Conservation (phyloP, 2,113 vertebrate species). For the Triplophysa dalaica region DNA sequence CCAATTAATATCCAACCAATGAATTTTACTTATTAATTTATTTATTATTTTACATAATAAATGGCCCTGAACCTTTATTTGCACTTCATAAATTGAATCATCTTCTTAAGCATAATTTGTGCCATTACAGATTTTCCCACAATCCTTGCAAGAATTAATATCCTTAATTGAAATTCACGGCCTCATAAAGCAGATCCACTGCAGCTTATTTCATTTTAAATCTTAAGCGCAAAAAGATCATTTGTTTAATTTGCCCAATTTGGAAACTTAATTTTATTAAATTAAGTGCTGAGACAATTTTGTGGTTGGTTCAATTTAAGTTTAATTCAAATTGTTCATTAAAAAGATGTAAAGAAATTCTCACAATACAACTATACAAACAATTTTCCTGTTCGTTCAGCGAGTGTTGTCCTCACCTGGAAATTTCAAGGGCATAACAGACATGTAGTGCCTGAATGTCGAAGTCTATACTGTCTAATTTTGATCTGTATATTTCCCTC, state of each 20-base stretch:
- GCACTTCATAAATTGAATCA: background rate
- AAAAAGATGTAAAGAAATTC: no score
- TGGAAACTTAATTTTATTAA: no score
- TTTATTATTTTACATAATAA: background rate
- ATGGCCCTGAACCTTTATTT: background rate
- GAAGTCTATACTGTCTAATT: constrained; percentile 67
- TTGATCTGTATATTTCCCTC: constrained; percentile 87
- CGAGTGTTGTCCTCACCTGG: constrained; percentile 14
- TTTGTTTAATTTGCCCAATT: background rate
- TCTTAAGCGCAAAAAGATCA: constrained; percentile 4
- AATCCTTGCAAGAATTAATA: background rate
- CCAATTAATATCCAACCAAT: no score
- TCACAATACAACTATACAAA: background rate
- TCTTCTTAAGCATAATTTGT: background rate
- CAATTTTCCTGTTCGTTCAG: background rate
- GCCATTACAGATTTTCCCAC: background rate
- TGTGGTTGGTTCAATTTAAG: background rate
- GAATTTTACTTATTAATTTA: no score
- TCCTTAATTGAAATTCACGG: background rate
- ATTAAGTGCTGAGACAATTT: background rate
- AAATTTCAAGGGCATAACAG: constrained; percentile 30
- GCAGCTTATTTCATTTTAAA: background rate
- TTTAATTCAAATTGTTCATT: background rate
- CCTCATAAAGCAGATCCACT: constrained; percentile 8
- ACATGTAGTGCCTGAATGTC: background rate